Evolutionary conservation across 2,888 invertebrate genomes (phyloP).

Genomic region (Polydrusus pterygomalis): DNA sequence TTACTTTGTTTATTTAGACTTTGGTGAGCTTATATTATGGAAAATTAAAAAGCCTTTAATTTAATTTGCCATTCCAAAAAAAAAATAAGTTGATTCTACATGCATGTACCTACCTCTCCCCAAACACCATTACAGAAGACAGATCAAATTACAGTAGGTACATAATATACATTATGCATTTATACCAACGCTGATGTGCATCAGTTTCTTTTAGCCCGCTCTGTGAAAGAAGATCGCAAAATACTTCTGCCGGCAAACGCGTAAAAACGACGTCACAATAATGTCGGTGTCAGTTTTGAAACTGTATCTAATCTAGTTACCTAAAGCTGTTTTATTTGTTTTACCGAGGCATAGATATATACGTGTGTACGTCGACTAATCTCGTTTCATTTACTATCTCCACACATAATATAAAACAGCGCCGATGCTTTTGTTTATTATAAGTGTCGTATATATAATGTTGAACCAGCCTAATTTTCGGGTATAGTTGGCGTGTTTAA

Average conservation of each 20-base stretch:
- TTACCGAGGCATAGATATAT: conserved; percentile 32
- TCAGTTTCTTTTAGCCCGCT: conserved; percentile 16
- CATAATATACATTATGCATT: background rate
- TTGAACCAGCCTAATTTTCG: conserved; percentile 5
- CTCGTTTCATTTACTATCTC: conserved; percentile 36
- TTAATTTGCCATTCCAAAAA: no score
- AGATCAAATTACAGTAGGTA: conserved; percentile 11
- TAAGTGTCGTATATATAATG: conserved; percentile 15
- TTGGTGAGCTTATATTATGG: no score
- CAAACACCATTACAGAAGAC: background rate
- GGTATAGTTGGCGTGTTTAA: background rate
- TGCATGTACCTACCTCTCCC: background rate
- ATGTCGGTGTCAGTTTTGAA: conserved; percentile 48
- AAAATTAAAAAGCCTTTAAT: no score
- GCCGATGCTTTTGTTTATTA: conserved; percentile 39
- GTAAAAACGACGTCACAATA: conserved; percentile 45
- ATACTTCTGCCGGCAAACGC: conserved; percentile 20
- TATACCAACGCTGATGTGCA: background rate
- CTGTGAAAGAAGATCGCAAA: conserved; percentile 18
- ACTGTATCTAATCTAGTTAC: conserved; percentile 54
- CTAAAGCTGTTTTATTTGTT: conserved; percentile 49
- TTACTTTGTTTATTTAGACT: no score
- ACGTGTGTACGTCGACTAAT: conserved; percentile 37
- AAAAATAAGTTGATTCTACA: background rate
- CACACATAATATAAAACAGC: conserved; percentile 43